Evolutionary conservation across 2,888 invertebrate genomes (phyloP).

Genomic region (Eurytoma adleriae): DNA sequence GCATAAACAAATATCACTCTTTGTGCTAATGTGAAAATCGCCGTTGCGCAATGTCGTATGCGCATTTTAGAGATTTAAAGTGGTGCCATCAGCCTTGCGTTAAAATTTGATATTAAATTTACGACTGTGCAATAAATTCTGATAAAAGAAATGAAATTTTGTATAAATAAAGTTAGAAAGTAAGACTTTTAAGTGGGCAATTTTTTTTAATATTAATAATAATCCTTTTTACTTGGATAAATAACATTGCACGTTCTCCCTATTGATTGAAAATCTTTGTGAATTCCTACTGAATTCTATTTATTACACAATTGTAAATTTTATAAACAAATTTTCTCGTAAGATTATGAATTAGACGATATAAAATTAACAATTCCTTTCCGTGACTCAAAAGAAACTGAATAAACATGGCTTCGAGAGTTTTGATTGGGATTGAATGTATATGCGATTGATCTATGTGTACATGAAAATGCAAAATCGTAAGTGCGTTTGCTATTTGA

Average conservation of each 20-base stretch:
- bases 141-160: neutral
- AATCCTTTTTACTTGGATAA: neutral
- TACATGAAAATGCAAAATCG: slow-evolving; percentile 33
- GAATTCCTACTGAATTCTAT: neutral
- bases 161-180: neutral
- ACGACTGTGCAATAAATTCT: slow-evolving; percentile 9
- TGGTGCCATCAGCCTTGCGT: slow-evolving; percentile 52
- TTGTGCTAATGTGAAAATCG: slow-evolving; percentile 31
- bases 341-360: slow-evolving; percentile 32
- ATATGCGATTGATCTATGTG: slow-evolving; percentile 48
- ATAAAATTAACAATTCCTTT: slow-evolving; percentile 8
- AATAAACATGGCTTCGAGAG: slow-evolving; percentile 21
- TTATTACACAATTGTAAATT: slow-evolving; percentile 23
- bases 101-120: slow-evolving; percentile 39
- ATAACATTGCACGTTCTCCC: neutral
- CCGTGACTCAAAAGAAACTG: slow-evolving; percentile 22
- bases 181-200: too few relatives aligned
- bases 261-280: too few relatives aligned
- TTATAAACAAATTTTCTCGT: slow-evolving; percentile 22
- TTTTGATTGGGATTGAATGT: slow-evolving; percentile 46
- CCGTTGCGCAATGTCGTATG: slow-evolving; percentile 25
- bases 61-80: slow-evolving; percentile 44
- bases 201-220: neutral
- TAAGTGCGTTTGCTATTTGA: slow-evolving; percentile 39
- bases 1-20: slow-evolving; percentile 33